Conservation (phyloP, 1,140 invertebrate genomes). For the Amyelois transitella region DNA sequence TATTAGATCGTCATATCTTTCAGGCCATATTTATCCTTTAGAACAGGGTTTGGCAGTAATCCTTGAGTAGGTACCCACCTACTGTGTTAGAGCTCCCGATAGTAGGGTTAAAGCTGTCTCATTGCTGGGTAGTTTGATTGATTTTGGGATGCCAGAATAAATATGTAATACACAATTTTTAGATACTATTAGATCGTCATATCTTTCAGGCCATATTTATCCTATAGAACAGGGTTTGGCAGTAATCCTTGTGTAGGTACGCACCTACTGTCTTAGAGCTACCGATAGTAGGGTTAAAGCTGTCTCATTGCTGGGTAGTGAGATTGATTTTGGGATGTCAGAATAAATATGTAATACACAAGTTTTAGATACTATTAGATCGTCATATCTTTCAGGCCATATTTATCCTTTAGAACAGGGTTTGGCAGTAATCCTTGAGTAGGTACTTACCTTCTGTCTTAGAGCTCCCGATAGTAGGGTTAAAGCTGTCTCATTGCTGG, state of each 20-base stretch:
- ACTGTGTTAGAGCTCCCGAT: background rate
- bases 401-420: constrained; percentile 10
- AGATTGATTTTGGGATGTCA: background rate
- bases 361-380: too few species aligned
- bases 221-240: constrained; percentile 4
- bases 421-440: constrained; percentile 5
- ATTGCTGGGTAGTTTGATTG: background rate
- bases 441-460: constrained; percentile 1
- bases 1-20: constrained; percentile 16
- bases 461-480: background rate
- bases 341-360: too few species aligned
- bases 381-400: constrained; percentile 16
- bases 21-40: constrained; percentile 15
- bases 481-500: background rate
- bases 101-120: background rate
- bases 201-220: constrained; percentile 16
- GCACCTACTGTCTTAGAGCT: background rate
- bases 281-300: background rate
- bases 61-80: constrained; percentile 1
- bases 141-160: background rate
- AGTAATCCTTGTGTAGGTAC: constrained; percentile 4
- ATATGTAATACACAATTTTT: too few species aligned
- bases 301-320: background rate
- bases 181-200: too few species aligned
- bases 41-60: constrained; percentile 4